Evolutionary conservation across 2,113 vertebrate genomes (phyloP).

Genomic region (Corydoras sp.): DNA sequence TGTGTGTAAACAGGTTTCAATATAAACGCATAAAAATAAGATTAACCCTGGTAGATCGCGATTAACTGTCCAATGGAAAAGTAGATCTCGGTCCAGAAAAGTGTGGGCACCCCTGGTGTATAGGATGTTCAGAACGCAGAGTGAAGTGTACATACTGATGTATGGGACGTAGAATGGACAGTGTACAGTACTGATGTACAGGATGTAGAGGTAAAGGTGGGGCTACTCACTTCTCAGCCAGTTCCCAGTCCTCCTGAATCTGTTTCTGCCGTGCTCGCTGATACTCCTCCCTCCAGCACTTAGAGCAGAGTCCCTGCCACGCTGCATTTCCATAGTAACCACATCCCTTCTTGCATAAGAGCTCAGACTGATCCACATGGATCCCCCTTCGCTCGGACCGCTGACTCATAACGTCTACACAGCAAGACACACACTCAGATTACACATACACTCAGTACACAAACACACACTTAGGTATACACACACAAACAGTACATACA

Average conservation of each 20-base stretch:
- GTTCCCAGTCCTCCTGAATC: constrained; percentile 94
- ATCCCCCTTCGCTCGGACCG: constrained; percentile 87
- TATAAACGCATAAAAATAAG: no score
- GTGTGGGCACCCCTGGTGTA: no score
- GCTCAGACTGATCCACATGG: constrained; percentile 92
- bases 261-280: constrained; percentile 88
- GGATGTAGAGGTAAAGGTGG: background rate
- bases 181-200: background rate
- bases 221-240: constrained; percentile 80
- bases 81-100: no score
- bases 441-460: constrained; percentile 7
- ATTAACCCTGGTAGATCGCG: no score
- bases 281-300: constrained; percentile 96
- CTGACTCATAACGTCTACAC: constrained; percentile 69
- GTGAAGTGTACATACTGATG: no score
- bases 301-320: constrained; percentile 95
- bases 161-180: background rate
- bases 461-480: background rate
- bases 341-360: constrained; percentile 96
- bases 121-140: no score
- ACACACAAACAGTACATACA: no score
- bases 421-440: background rate
- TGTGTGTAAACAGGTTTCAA: no score
- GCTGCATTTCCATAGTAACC: constrained; percentile 94
- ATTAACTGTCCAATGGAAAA: background rate